Percentiles rank a stretch among this genome's conserved stretches.
phyloP scores from a whole-genome alignment of 2,113 vertebrate species.

The Lophochroa leadbeateri region DNA sequence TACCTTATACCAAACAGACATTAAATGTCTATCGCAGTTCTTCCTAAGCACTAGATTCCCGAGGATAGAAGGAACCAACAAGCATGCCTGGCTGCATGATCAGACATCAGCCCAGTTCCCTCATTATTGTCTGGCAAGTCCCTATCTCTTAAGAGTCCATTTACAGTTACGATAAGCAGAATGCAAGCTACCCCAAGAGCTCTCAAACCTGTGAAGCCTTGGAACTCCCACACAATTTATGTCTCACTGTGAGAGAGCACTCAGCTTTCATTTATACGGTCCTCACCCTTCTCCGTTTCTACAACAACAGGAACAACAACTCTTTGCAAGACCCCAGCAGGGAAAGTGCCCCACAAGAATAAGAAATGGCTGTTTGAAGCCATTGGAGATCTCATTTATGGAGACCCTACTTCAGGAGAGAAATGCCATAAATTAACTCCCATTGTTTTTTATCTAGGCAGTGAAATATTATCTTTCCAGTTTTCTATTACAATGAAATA shows the following conservation, averaged over 20 bases:
- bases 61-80: background rate
- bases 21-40: background rate
- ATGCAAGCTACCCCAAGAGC: background rate
- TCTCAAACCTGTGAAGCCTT: background rate
- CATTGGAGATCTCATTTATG: background rate
- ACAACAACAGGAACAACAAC: background rate
- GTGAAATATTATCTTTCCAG: conserved; percentile 16
- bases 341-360: background rate
- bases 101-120: background rate
- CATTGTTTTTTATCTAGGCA: conserved; percentile 33
- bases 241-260: background rate
- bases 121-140: background rate
- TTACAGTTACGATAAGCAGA: background rate
- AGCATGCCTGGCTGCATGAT: background rate
- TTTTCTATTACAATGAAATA: background rate
- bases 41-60: background rate
- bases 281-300: background rate
- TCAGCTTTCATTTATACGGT: background rate
- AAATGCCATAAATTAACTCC: conserved; percentile 25
- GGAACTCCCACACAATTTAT: background rate
- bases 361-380: conserved; percentile 19
- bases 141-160: background rate
- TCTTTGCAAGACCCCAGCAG: background rate
- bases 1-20: background rate
- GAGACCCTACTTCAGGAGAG: background rate